These are phyloP conservation scores for Colletes collaris DNA, from an alignment of 2,888 invertebrate genomes.

Conservation along the genomic window DNA sequence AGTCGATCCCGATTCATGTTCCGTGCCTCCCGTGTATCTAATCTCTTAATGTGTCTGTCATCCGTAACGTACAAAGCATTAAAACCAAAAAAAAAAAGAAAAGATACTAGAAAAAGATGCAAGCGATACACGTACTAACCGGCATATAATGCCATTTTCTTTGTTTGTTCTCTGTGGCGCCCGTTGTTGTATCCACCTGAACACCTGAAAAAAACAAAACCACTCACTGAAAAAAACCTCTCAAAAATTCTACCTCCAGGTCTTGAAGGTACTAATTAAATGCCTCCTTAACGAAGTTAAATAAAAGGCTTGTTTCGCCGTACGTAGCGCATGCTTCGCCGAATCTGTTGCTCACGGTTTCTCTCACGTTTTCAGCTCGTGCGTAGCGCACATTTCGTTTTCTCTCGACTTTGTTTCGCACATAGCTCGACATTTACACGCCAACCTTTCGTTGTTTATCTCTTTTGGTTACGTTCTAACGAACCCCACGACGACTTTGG, in stretches of 20 bases:
- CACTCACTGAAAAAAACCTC: slow-evolving; percentile 81
- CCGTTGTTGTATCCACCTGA: slow-evolving; percentile 82
- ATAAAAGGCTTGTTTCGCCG: slow-evolving; percentile 74
- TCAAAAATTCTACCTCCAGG: slow-evolving; percentile 82
- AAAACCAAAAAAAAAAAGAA: slow-evolving; percentile 28
- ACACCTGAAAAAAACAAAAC: slow-evolving; percentile 81
- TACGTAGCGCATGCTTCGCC: slow-evolving; percentile 72
- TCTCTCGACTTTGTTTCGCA: slow-evolving; percentile 19
- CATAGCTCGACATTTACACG: neutral
- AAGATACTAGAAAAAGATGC: slow-evolving; percentile 45
- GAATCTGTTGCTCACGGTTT: neutral
- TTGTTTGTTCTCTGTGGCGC: slow-evolving; percentile 83
- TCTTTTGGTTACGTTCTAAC: neutral
- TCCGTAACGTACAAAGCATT: slow-evolving; percentile 47
- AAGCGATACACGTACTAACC: slow-evolving; percentile 77
- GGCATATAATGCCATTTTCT: slow-evolving; percentile 81
- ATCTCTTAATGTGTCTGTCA: slow-evolving; percentile 56
- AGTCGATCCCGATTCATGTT: slow-evolving; percentile 24
- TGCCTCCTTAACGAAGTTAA: slow-evolving; percentile 79
- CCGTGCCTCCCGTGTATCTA: slow-evolving; percentile 60
- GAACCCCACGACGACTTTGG: neutral
- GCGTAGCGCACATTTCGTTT: slow-evolving; percentile 5
- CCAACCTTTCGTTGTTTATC: neutral
- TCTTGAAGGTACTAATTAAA: slow-evolving; percentile 82
- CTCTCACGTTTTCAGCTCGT: neutral